Conservation (phyloP, 2,797 vertebrate genomes). For the Cyclura pinguis region DNA sequence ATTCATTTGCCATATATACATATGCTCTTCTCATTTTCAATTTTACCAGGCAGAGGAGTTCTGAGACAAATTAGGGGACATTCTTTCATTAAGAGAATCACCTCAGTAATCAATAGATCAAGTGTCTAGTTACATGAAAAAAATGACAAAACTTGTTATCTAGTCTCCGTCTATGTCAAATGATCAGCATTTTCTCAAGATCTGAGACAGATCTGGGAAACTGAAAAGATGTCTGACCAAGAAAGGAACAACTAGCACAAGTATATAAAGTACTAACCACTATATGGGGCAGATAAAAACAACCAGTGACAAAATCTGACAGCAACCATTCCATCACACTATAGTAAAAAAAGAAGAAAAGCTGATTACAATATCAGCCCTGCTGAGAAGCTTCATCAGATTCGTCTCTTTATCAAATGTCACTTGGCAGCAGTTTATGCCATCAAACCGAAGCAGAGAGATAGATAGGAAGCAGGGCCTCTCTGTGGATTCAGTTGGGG, state of each 20-base stretch:
- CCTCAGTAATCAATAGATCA: too few relatives aligned
- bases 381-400: not conserved
- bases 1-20: too few relatives aligned
- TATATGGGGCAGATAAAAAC: not conserved
- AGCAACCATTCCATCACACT: not conserved
- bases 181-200: not conserved
- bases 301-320: not conserved
- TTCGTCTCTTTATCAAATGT: not conserved
- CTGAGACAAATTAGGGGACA: not conserved
- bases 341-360: not conserved
- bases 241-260: not conserved
- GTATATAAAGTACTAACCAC: not conserved
- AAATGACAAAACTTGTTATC: too few relatives aligned
- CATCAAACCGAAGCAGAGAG: not conserved
- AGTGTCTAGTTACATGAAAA: too few relatives aligned
- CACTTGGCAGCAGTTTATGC: not conserved
- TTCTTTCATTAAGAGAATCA: too few relatives aligned
- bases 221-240: not conserved
- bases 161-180: not conserved
- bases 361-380: not conserved
- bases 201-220: not conserved
- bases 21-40: too few relatives aligned
- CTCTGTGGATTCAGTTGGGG: not conserved
- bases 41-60: not conserved
- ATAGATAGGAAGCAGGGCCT: not conserved